phyloP scores from a whole-genome alignment of 2,113 vertebrate species.

The Nipponia nippon region DNA sequence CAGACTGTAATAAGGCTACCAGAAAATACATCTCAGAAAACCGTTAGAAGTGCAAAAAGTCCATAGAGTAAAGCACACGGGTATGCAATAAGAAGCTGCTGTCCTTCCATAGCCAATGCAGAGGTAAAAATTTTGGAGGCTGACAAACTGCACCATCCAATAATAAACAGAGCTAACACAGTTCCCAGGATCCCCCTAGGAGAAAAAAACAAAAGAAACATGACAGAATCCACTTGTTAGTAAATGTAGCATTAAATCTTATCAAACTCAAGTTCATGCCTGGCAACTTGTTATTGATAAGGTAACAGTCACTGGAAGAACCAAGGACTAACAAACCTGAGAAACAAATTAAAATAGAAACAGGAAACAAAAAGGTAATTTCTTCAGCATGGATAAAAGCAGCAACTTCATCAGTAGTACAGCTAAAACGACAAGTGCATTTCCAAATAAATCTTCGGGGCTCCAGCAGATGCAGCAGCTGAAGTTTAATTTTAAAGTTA shows the following conservation, averaged over 20 bases:
- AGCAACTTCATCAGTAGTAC: not conserved
- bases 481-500: not conserved
- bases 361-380: not conserved
- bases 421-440: not conserved
- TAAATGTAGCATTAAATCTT: not conserved
- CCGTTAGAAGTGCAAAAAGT: slow-evolving; percentile 84
- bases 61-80: slow-evolving; percentile 88
- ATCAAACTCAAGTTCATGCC: not conserved
- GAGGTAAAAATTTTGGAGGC: slow-evolving; percentile 91
- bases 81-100: slow-evolving; percentile 87
- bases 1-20: not conserved
- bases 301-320: not conserved
- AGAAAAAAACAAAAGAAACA: not conserved
- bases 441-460: not conserved
- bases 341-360: not conserved
- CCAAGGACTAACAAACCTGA: not conserved
- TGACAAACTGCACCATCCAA: slow-evolving; percentile 88
- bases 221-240: not conserved
- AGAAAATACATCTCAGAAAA: slow-evolving; percentile 76
- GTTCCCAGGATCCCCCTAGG: slow-evolving; percentile 77
- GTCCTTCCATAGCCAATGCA: slow-evolving; percentile 85
- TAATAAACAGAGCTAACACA: slow-evolving; percentile 69
- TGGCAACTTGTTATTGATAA: not conserved
- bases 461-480: not conserved
- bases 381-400: not conserved